Percentiles rank a stretch among this genome's conserved stretches.
phyloP scores from a whole-genome alignment of 2,797 vertebrate species.

The Acestrorhynchus altus region DNA sequence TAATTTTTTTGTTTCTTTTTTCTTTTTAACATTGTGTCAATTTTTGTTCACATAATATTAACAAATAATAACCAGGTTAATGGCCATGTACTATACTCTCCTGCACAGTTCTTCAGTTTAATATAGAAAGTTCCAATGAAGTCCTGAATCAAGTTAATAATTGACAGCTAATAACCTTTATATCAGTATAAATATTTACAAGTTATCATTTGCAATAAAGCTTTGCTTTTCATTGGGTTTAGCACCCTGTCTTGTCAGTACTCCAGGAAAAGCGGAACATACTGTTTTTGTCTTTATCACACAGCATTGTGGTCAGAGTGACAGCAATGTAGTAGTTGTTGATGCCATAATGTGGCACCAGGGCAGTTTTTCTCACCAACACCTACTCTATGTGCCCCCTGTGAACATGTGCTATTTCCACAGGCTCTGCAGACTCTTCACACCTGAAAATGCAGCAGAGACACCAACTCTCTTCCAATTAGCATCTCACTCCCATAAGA shows the following conservation, averaged over 20 bases:
- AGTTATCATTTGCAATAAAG: conserved; percentile 5
- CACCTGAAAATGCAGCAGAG: conserved; percentile 83
- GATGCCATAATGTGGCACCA: conserved; percentile 42
- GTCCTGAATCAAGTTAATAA: neutral
- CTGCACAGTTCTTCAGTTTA: neutral
- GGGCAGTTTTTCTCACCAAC: conserved; percentile 47
- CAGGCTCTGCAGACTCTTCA: conserved; percentile 80
- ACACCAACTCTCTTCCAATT: conserved; percentile 82
- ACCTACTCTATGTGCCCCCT: conserved; percentile 46
- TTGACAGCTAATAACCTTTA: conserved; percentile 8
- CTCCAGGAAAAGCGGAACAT: conserved; percentile 14
- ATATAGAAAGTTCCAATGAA: neutral
- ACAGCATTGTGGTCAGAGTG: conserved; percentile 26
- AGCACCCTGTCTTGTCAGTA: conserved; percentile 42
- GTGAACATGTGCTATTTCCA: conserved; percentile 68
- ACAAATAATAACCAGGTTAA: neutral
- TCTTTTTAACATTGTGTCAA: too few relatives aligned
- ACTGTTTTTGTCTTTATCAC: conserved; percentile 42
- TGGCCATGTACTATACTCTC: neutral
- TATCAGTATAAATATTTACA: conserved; percentile 29
- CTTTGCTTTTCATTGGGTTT: conserved; percentile 28
- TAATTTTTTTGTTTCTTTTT: too few relatives aligned
- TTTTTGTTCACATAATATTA: neutral
- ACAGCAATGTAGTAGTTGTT: conserved; percentile 36
- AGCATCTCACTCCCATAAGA: conserved; percentile 78